phyloP scores from a whole-genome alignment of 2,113 vertebrate species.

The Hystrix brachyura region DNA sequence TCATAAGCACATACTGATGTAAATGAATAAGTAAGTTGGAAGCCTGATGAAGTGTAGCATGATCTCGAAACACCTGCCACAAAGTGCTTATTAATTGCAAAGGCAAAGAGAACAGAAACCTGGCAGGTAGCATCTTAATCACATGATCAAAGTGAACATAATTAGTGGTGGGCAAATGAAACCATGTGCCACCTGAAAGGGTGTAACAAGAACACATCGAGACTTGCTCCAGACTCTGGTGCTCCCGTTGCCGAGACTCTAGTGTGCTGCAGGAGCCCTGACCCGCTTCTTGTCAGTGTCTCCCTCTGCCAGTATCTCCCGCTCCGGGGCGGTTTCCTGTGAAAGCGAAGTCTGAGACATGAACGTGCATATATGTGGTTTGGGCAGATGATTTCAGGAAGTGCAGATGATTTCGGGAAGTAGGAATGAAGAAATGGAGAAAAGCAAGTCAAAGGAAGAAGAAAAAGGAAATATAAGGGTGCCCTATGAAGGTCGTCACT shows the following conservation, averaged over 20 bases:
- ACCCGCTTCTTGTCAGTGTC: background rate
- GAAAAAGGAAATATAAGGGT: background rate
- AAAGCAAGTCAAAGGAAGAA: slow-evolving; percentile 7
- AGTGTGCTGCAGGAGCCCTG: background rate
- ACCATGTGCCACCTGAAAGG: background rate
- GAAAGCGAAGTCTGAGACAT: background rate
- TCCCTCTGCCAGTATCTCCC: background rate
- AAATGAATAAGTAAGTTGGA: slow-evolving; percentile 29
- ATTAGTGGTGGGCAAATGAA: slow-evolving; percentile 25
- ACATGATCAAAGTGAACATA: slow-evolving; percentile 27
- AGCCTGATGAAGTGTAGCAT: background rate
- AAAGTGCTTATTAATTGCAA: slow-evolving; percentile 56
- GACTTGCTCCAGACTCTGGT: background rate
- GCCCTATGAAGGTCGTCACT: background rate
- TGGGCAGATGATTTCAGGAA: background rate
- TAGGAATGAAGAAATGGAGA: background rate
- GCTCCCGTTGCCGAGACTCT: background rate
- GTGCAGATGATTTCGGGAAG: background rate
- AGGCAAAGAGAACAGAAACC: background rate
- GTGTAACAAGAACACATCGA: background rate
- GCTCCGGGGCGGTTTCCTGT: background rate
- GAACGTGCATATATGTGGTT: background rate
- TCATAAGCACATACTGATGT: background rate
- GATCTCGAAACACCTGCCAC: slow-evolving; percentile 53
- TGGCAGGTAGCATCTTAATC: background rate